Evolutionary conservation across 2,113 vertebrate genomes (phyloP).

Genomic region (Rynchops niger): DNA sequence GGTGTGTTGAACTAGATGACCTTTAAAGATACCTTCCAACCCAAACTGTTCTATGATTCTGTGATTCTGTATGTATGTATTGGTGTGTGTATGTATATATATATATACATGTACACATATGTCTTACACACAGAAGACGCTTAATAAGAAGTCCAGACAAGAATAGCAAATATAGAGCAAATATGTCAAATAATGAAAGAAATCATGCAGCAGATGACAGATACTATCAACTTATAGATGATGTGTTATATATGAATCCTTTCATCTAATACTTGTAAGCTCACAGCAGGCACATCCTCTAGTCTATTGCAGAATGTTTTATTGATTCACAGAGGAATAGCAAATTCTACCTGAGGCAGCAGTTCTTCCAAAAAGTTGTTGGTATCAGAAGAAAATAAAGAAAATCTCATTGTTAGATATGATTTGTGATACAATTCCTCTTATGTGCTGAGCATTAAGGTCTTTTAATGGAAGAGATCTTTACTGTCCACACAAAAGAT

Average conservation of each 20-base stretch:
- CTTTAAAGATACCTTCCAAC: not conserved
- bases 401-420: constrained; percentile 30
- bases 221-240: not conserved
- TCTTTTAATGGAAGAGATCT: constrained; percentile 1
- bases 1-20: not conserved
- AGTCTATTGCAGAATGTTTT: constrained; percentile 36
- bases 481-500: constrained; percentile 17
- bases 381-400: constrained; percentile 49
- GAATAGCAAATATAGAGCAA: constrained; percentile 6
- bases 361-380: constrained; percentile 41
- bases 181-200: constrained; percentile 16
- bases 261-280: constrained; percentile 61
- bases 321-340: constrained; percentile 61
- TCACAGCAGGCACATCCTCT: not conserved
- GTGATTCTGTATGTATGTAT: no score
- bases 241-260: not conserved
- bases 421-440: constrained; percentile 28
- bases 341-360: constrained; percentile 43
- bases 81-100: not conserved
- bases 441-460: not conserved
- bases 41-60: not conserved
- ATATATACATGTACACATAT: not conserved
- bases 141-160: not conserved
- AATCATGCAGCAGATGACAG: constrained; percentile 2
- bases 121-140: not conserved